Conservation (phyloP, 2,113 vertebrate species). For the Nycticebus coucang region DNA sequence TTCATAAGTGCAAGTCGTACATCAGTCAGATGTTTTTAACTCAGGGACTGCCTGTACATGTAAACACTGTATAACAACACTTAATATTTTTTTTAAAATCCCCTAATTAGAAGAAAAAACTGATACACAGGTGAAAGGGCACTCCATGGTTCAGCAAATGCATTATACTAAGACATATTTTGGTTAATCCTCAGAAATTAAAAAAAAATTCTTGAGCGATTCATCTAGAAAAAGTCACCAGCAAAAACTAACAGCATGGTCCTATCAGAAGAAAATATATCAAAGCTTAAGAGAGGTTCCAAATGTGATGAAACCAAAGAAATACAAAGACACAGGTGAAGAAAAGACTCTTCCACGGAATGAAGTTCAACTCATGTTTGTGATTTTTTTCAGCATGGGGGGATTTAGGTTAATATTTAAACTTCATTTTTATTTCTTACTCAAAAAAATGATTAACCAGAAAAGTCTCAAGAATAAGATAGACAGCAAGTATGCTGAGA, state of each 20-base stretch:
- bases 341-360: not conserved
- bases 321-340: not conserved
- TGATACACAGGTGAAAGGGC: not conserved
- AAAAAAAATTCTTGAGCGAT: constrained; percentile 19
- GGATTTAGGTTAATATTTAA: constrained; percentile 30
- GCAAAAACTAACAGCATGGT: not conserved
- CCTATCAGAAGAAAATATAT: not conserved
- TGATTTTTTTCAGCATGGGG: not conserved
- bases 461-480: not conserved
- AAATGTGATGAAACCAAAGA: not conserved
- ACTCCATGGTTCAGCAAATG: not conserved
- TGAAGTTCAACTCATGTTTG: not conserved
- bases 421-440: constrained; percentile 27
- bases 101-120: not conserved
- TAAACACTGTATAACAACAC: not conserved
- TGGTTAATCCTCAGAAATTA: not conserved
- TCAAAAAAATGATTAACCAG: not conserved
- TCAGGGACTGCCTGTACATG: too few relatives aligned
- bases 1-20: too few relatives aligned
- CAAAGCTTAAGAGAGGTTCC: not conserved
- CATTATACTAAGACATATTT: not conserved
- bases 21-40: too few relatives aligned
- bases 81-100: not conserved
- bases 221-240: constrained; percentile 7
- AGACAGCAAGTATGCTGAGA: not conserved